Percentiles rank a stretch among this genome's conserved stretches.
Conservation (phyloP, 2,797 vertebrate genomes). For the Parambassis ranga region DNA sequence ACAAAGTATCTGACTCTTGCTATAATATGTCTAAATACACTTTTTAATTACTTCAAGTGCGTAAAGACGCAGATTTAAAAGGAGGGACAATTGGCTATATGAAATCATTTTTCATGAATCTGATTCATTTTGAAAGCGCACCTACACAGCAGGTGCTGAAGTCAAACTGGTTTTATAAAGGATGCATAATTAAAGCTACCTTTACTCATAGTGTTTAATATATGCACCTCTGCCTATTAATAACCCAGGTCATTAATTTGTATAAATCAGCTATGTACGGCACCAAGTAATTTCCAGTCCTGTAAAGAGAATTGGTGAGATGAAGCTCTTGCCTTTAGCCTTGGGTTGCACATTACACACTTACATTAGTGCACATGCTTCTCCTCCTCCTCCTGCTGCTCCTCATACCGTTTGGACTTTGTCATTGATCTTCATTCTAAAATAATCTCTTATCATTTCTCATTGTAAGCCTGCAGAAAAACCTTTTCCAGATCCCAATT, state of each 20-base stretch:
- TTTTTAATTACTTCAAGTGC: conserved; percentile 18
- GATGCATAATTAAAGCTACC: conserved; percentile 82
- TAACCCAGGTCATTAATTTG: conserved; percentile 77
- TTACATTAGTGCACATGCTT: conserved; percentile 63
- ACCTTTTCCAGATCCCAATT: conserved; percentile 74
- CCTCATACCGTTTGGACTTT: conserved; percentile 70
- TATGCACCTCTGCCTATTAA: conserved; percentile 78
- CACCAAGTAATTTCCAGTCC: conserved; percentile 75
- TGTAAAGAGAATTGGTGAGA: conserved; percentile 73
- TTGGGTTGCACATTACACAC: conserved; percentile 73
- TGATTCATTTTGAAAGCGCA: conserved; percentile 62
- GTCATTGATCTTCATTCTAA: conserved; percentile 83
- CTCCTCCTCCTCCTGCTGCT: conserved; percentile 51
- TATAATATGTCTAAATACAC: conserved; percentile 13
- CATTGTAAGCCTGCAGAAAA: conserved; percentile 77
- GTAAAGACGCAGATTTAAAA: conserved; percentile 4
- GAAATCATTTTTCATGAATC: conserved; percentile 51
- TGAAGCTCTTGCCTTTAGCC: conserved; percentile 77
- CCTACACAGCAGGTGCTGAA: conserved; percentile 44
- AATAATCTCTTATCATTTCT: conserved; percentile 82
- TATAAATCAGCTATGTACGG: conserved; percentile 76
- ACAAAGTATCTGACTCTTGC: conserved; percentile 1
- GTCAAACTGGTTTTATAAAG: conserved; percentile 79
- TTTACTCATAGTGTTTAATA: conserved; percentile 82
- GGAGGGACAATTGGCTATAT: conserved; percentile 26